Evolutionary conservation across 2,113 vertebrate genomes (phyloP).

Genomic region (Morone saxatilis): DNA sequence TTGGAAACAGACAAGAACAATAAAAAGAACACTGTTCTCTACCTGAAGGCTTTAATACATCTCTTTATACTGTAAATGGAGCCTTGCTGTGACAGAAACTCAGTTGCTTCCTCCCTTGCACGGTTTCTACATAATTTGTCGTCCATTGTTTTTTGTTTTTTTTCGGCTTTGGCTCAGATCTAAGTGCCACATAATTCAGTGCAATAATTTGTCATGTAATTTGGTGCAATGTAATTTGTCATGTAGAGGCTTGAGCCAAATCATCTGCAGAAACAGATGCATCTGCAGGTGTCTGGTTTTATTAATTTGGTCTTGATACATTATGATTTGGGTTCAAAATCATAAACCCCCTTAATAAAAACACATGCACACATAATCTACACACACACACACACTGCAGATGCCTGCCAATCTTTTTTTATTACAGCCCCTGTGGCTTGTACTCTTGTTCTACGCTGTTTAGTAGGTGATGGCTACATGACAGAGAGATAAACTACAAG

Average conservation of each 20-base stretch:
- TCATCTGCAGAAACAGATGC: slow-evolving; percentile 27
- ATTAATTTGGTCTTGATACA: neutral
- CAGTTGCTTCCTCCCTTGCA: neutral
- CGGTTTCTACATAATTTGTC: neutral
- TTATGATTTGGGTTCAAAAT: neutral
- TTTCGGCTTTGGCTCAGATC: slow-evolving; percentile 4
- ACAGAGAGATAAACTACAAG: neutral
- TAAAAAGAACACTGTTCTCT: neutral
- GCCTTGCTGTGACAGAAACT: neutral
- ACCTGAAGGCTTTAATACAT: neutral
- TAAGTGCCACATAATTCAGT: slow-evolving; percentile 6
- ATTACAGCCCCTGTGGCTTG: neutral
- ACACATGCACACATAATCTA: neutral
- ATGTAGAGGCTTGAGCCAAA: slow-evolving; percentile 1
- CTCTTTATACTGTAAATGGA: neutral
- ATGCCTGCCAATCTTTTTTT: neutral
- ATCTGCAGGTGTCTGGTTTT: slow-evolving; percentile 28
- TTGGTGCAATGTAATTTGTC: slow-evolving; percentile 28
- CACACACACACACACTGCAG: neutral
- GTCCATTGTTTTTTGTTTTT: neutral
- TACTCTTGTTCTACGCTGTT: neutral
- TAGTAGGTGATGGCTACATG: neutral
- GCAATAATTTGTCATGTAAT: slow-evolving; percentile 28
- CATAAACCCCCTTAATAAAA: neutral
- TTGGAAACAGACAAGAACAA: neutral